Evolutionary conservation across 2,888 invertebrate genomes (phyloP).

Genomic region (Plagodis dolabraria): DNA sequence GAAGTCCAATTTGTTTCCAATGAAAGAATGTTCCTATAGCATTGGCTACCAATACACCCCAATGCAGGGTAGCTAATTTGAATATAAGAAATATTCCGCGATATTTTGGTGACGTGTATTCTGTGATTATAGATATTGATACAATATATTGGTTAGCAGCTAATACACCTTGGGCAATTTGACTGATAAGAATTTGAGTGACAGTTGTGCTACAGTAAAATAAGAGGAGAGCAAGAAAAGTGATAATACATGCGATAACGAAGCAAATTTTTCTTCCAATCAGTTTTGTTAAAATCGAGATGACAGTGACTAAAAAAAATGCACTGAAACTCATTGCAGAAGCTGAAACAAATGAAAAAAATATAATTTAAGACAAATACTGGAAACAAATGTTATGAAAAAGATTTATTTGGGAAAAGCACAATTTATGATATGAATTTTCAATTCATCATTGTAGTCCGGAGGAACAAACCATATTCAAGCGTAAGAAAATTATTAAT

Average conservation of each 20-base stretch:
- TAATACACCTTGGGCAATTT: conserved; percentile 43
- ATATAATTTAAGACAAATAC: too few species aligned
- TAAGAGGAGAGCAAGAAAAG: conserved; percentile 34
- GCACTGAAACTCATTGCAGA: conserved; percentile 33
- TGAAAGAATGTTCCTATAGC: conserved; percentile 49
- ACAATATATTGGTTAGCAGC: conserved; percentile 40
- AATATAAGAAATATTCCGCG: conserved; percentile 48
- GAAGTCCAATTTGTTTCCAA: conserved; percentile 44
- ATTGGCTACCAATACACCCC: too few species aligned
- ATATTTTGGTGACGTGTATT: conserved; percentile 48
- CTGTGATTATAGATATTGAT: conserved; percentile 41
- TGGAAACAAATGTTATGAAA: too few species aligned
- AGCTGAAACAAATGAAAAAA: conserved; percentile 25
- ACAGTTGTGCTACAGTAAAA: conserved; percentile 41
- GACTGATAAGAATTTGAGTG: conserved; percentile 41
- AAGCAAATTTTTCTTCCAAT: conserved; percentile 43
- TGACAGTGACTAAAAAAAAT: conserved; percentile 42
- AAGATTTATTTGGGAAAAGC: too few species aligned
- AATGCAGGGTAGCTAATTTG: conserved; percentile 44
- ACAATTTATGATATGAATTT: too few species aligned
- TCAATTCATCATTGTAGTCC: too few species aligned
- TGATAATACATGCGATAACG: conserved; percentile 29
- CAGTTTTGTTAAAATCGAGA: conserved; percentile 34
- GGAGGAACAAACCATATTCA: too few species aligned
- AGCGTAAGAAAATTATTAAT: too few species aligned